phyloP scores from a whole-genome alignment of 2,888 invertebrate species.

The Melanophora roralis region DNA sequence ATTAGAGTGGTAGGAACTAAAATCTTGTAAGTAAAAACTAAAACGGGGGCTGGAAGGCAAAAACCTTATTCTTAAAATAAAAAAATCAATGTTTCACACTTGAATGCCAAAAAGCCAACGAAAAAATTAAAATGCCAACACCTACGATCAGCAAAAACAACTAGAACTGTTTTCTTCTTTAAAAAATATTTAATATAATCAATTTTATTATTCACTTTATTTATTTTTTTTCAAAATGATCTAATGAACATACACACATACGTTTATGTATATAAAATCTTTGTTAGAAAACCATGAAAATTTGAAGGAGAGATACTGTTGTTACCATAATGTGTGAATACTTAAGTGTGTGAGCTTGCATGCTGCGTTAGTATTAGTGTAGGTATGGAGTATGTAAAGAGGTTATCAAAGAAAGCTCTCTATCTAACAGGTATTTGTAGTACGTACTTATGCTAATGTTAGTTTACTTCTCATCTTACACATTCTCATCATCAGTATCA shows the following conservation, averaged over 20 bases:
- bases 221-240: no score
- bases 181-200: no score
- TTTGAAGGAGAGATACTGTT: not conserved
- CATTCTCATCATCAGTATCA: not conserved
- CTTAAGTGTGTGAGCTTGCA: not conserved
- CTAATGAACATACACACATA: not conserved
- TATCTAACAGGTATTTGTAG: conserved; percentile 5
- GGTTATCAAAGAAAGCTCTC: conserved; percentile 22
- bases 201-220: no score
- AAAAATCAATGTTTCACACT: no score
- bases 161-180: no score
- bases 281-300: conserved; percentile 48
- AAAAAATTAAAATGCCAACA: no score
- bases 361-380: not conserved
- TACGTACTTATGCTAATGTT: not conserved
- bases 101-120: no score
- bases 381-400: conserved; percentile 1
- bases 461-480: not conserved
- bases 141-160: no score
- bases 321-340: conserved; percentile 15
- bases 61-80: no score
- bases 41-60: no score
- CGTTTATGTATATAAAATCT: conserved; percentile 17
- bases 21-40: no score
- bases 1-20: no score